Conservation (phyloP, 2,888 invertebrate genomes). For the Caenorhabditis sp. region DNA sequence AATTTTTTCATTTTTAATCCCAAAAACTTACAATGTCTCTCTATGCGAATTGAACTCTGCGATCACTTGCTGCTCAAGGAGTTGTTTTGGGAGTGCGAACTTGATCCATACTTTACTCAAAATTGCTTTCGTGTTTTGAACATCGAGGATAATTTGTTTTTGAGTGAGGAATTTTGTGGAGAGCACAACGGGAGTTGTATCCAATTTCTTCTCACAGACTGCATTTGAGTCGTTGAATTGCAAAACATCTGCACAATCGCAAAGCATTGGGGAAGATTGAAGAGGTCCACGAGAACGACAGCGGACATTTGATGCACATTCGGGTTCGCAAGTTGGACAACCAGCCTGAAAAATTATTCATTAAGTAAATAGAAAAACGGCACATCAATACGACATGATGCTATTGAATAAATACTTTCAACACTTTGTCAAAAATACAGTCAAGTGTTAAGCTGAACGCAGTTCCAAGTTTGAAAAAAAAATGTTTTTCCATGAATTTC, state of each 20-base stretch:
- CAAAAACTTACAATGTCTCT: conserved; percentile 38
- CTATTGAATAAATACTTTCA: too few species aligned
- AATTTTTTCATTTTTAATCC: not conserved
- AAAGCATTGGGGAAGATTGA: conserved; percentile 23
- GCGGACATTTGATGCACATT: conserved; percentile 27
- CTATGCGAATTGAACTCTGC: conserved; percentile 52
- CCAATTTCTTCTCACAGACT: conserved; percentile 23
- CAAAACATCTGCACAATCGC: conserved; percentile 47
- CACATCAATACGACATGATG: too few species aligned
- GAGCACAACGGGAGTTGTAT: conserved; percentile 32
- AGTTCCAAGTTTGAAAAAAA: too few species aligned
- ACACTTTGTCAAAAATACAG: too few species aligned
- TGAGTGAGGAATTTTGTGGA: conserved; percentile 38
- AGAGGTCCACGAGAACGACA: conserved; percentile 35
- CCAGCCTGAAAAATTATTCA: conserved; percentile 18
- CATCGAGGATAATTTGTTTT: conserved; percentile 37
- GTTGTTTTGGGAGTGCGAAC: conserved; percentile 39
- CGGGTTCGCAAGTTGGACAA: conserved; percentile 34
- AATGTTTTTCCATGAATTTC: too few species aligned
- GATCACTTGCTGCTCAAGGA: conserved; percentile 27
- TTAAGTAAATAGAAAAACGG: too few species aligned
- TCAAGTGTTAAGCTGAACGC: too few species aligned
- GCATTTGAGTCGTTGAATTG: conserved; percentile 38
- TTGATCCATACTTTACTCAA: conserved; percentile 49
- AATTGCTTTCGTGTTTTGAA: conserved; percentile 41